A percentile compares a stretch with the other conserved stretches of the same genome.
phyloP scores from a whole-genome alignment of 2,113 vertebrate genomes.

The Galemys pyrenaicus region DNA sequence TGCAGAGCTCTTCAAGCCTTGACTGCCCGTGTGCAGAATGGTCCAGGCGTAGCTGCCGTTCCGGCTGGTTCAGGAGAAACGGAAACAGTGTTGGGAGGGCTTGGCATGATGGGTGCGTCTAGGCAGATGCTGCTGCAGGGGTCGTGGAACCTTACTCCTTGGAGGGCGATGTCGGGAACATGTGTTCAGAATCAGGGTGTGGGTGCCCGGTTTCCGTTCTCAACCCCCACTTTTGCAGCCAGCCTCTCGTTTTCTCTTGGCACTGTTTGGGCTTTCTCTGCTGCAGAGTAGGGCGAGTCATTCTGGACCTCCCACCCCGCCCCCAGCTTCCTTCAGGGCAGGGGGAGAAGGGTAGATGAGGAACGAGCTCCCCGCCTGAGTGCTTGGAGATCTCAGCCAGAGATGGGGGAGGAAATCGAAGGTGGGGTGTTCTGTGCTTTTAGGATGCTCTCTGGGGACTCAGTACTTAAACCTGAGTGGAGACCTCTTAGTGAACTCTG shows the following conservation, averaged over 20 bases:
- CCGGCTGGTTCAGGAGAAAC: background rate
- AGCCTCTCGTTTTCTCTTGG: background rate
- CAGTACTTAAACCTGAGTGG: background rate
- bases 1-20: background rate
- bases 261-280: background rate
- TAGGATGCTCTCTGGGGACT: background rate
- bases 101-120: rapidly evolving
- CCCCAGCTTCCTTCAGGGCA: background rate
- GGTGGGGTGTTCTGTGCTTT: background rate
- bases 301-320: background rate
- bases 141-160: rapidly evolving
- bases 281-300: background rate
- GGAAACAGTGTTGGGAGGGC: background rate
- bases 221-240: background rate
- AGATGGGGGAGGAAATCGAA: background rate
- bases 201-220: background rate
- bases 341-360: background rate
- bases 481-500: conserved; percentile 10
- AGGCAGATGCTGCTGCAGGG: background rate
- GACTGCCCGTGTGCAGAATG: background rate
- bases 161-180: background rate
- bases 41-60: background rate
- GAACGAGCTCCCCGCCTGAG: background rate
- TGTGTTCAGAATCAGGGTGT: background rate
- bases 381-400: background rate